phyloP scores from a whole-genome alignment of 2,888 invertebrate species.

The Galerucella calmariensis region DNA sequence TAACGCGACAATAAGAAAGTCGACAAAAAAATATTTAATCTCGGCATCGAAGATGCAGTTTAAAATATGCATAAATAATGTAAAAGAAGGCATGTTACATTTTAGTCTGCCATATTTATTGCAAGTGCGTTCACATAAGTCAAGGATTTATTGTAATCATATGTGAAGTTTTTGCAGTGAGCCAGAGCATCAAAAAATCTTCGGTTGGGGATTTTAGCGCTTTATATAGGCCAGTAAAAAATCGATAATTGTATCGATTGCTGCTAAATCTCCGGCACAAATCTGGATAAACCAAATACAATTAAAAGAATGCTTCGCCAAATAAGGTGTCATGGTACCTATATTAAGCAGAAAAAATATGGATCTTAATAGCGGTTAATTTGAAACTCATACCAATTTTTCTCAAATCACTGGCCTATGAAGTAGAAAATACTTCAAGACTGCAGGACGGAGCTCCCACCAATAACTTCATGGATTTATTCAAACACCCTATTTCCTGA shows the following conservation, averaged over 20 bases:
- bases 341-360: no score
- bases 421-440: no score
- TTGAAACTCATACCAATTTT: no score
- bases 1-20: conserved; percentile 35
- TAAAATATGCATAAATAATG: conserved; percentile 55
- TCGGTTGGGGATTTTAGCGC: not conserved
- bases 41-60: conserved; percentile 47
- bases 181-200: conserved; percentile 28
- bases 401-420: no score
- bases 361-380: no score
- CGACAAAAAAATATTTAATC: conserved; percentile 43
- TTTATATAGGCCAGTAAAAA: conserved; percentile 4
- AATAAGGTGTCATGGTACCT: no score
- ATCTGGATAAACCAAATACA: no score
- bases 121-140: conserved; percentile 56
- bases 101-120: conserved; percentile 58
- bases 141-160: conserved; percentile 58
- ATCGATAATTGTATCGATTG: not conserved
- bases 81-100: conserved; percentile 59
- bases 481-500: no score
- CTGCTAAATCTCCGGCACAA: no score
- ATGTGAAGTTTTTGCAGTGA: conserved; percentile 49
- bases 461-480: no score
- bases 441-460: no score
- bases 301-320: no score